Base-by-base conservation (phyloP, 2,797 vertebrate genomes). In the Lateolabrax maculatus region DNA sequence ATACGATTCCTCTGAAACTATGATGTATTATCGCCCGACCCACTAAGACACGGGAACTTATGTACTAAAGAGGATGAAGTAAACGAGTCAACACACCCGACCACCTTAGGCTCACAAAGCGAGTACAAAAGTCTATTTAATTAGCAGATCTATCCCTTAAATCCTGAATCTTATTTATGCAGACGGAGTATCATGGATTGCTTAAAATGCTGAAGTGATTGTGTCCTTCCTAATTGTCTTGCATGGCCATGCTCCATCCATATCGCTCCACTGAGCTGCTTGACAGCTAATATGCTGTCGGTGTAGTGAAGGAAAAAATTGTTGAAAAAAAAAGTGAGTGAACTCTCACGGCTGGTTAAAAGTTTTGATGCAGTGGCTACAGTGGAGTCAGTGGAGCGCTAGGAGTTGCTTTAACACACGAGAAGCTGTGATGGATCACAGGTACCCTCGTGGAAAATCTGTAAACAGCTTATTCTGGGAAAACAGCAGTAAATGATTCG, bases 171-270 rank as follows among this genome's bases (percentile, higher is more conserved):
- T 49, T 36, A 18, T 71, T 53, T 1, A 21, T 21, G n/a, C 57
- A 43, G 31, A 9, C 52, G 49, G 27, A 5, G 9, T 9, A 18
- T 9, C 13, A 27, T 21, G 37, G 23, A 29, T 29, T 9, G 16
- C 37, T 55, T n/a, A 23, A 43, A 57, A 15, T 6, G 25, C 52
- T 18, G 48, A 34, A 27, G 29, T 39, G 9, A 70, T 60, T 19
- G 13, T 41, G n/a, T 27, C 25, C 16, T 8, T 5, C 56, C 36
- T 73, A 23, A 74, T 80, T 76, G 53, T 61, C 19, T 61, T 75
- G 48, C 75, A 58, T 53, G 8, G 31, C 60, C 62, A 58, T 49
- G 36, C 71, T 46, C 43, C 31, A 9, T 64, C 49, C 43, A 44
- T 19, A 43, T 31, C 34, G 29, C 67, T 64, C 57, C 76, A 51